These are phyloP conservation scores for Sebastes vulpes DNA, from an alignment of 2,797 vertebrate genomes.

Conservation along the genomic window DNA sequence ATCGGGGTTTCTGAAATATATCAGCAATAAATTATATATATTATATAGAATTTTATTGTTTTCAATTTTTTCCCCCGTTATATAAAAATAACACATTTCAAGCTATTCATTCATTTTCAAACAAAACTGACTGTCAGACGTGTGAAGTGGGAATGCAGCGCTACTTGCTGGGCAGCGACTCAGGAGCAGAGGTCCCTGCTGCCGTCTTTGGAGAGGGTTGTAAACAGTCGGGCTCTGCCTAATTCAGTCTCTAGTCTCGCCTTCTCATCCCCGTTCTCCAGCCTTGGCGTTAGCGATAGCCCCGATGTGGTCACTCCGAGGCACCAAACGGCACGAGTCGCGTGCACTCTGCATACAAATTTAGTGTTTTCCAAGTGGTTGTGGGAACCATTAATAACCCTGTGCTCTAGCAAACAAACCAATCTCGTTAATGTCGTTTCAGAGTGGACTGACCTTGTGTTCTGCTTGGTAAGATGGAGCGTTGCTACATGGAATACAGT, in stretches of 20 bases:
- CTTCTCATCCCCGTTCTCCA: conserved; percentile 25
- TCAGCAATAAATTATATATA: conserved; percentile 86
- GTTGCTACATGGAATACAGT: conserved; percentile 83
- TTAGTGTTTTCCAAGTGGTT: conserved; percentile 51
- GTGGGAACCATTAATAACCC: conserved; percentile 46
- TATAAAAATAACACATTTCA: conserved; percentile 84
- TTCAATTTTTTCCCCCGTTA: conserved; percentile 53
- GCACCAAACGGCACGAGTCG: conserved; percentile 28
- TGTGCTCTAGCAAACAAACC: conserved; percentile 43
- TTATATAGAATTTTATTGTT: conserved; percentile 79
- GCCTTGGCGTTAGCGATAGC: conserved; percentile 16
- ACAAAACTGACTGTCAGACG: conserved; percentile 58
- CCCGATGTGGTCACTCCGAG: not conserved
- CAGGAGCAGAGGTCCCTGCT: conserved; percentile 23
- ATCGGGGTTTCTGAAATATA: conserved; percentile 69
- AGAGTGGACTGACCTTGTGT: conserved; percentile 45
- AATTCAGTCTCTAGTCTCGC: conserved; percentile 37
- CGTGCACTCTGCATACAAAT: conserved; percentile 41
- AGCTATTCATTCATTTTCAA: conserved; percentile 67
- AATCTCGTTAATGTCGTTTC: conserved; percentile 47
- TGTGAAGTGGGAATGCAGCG: conserved; percentile 57
- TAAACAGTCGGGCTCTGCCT: conserved; percentile 57
- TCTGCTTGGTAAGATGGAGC: conserved; percentile 71
- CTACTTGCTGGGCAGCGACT: conserved; percentile 42
- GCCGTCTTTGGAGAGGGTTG: conserved; percentile 73